These are phyloP conservation scores for Tachina lurida DNA, from an alignment of 2,888 invertebrate species.

Conservation along the genomic window DNA sequence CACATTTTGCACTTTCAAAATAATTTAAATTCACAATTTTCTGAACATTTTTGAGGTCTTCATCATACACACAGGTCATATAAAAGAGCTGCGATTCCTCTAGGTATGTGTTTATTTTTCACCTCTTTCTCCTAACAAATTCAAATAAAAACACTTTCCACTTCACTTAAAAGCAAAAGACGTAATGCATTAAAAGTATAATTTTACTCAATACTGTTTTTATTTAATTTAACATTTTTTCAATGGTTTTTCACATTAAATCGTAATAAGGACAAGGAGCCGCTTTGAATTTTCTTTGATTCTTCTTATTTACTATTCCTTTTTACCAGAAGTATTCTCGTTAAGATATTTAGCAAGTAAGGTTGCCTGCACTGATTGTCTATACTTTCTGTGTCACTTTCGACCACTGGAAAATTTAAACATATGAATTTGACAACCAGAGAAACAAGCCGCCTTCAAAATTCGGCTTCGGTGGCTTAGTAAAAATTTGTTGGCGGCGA, in stretches of 20 bases:
- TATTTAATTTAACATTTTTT: conserved; percentile 16
- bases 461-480: too few relatives aligned
- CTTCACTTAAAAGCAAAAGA: neutral
- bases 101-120: conserved; percentile 21
- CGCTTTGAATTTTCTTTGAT: conserved; percentile 43
- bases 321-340: conserved; percentile 34
- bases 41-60: neutral
- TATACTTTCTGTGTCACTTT: neutral
- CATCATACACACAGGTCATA: neutral
- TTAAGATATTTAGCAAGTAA: conserved; percentile 44
- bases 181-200: neutral
- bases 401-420: conserved; percentile 22
- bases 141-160: conserved; percentile 16
- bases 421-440: conserved; percentile 55
- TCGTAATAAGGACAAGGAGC: conserved; percentile 30
- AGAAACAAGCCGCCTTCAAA: too few relatives aligned
- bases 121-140: conserved; percentile 22
- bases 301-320: conserved; percentile 32
- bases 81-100: conserved; percentile 15
- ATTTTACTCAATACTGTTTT: neutral
- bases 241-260: conserved; percentile 15
- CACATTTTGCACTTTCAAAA: neutral
- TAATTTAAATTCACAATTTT: conserved; percentile 8
- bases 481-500: too few relatives aligned
- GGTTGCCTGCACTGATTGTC: conserved; percentile 30